Evolutionary conservation across 1,140 invertebrate species (phyloP).

Genomic region (Drosophila watanabei): DNA sequence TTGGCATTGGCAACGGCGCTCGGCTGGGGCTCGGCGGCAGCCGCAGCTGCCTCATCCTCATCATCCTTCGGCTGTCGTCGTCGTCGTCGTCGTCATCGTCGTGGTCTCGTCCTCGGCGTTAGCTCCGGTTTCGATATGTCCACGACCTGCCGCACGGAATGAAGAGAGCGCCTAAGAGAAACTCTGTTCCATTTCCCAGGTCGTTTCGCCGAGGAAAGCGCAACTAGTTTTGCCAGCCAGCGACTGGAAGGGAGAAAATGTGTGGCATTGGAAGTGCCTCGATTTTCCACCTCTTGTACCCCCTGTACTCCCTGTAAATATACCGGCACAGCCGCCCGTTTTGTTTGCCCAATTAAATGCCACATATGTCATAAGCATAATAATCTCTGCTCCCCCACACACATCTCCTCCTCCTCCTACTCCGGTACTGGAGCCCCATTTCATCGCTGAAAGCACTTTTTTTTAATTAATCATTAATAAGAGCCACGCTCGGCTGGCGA

Average conservation of each 20-base stretch:
- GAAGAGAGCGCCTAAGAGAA: conserved; percentile 49
- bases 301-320: conserved; percentile 21
- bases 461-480: conserved; percentile 83
- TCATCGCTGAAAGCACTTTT: conserved; percentile 58
- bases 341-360: conserved; percentile 82
- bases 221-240: conserved; percentile 65
- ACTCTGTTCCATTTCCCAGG: conserved; percentile 53
- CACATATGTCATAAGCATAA: conserved; percentile 78
- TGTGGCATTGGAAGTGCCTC: conserved; percentile 73
- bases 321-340: conserved; percentile 60
- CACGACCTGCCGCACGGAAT: conserved; percentile 57
- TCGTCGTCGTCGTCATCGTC: conserved; percentile 8
- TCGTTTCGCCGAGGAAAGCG: conserved; percentile 57
- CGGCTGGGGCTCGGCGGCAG: conserved; percentile 8
- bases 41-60: conserved; percentile 8
- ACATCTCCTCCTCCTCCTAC: neutral
- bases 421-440: neutral
- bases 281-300: conserved; percentile 1
- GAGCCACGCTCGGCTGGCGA: conserved; percentile 70
- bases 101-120: neutral
- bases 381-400: conserved; percentile 7
- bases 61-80: conserved; percentile 23
- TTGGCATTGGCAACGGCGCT: conserved; percentile 47
- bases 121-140: neutral
- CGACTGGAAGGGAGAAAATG: conserved; percentile 57